Base-by-base conservation (phyloP, 2,888 invertebrate genomes). In the Odontomyia ornata region DNA sequence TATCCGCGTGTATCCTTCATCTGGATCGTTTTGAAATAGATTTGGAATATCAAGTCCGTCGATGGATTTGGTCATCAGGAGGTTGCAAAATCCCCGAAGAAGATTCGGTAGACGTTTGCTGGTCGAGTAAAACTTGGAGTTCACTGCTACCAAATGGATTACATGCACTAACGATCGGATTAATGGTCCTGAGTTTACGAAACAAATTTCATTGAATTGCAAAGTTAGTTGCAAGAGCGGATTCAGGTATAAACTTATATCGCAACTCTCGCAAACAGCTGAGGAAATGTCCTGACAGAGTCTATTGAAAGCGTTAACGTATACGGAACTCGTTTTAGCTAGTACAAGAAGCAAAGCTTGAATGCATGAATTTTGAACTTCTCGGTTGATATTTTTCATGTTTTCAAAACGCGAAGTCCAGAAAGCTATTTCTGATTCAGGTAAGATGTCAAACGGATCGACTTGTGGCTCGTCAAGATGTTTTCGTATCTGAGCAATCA, bases 141-240 rank as follows among this genome's bases (percentile, higher is more conserved):
- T 93, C 1, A 93, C 92, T 97, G 97, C 98, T 62, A 96, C 88
- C 30, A 97, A 87, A 75, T 95, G 95, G n/a, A 96, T 89, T 76
- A 92, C 91, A 83, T 97, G 96, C 81, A 97, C 88, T 86, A 97
- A 88, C 0, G 93, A 92, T 65, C 91, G 89, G 13, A 95, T 88
- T 43, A 90, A 84, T 5, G 84, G 81, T 79, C 89, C 88, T 0
- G 91, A 86, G 79, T 94, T 93, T 21, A 88, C 85, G 82, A 95
- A 93, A 79, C 93, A 93, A 0, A 89, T 89, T 64, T 89, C 90
- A 83, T 95, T 94, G 79, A 96, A 90, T 18, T 84, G 83, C 18
- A 83, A 81, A 0, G 83, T 84, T 73, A 83, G 83, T 1, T 86
- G 83, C 71, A 91, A 86, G 79, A 97, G 84, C 0, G 96, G 95